These are phyloP conservation scores for Manis crassicaudata DNA, from an alignment of 2,797 vertebrate genomes.

Conservation along the genomic window DNA sequence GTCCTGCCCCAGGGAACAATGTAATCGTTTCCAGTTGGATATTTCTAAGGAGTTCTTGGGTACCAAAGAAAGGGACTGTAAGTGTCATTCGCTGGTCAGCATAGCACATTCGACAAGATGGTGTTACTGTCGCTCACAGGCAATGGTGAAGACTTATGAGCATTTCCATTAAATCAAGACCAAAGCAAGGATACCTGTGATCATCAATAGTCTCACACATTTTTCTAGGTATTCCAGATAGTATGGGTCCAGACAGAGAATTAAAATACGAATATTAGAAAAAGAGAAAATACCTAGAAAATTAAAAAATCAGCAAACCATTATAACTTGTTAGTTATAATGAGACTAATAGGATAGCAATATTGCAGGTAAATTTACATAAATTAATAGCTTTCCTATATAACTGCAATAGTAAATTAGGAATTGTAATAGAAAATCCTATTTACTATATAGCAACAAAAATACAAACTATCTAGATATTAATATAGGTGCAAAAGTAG, in stretches of 20 bases:
- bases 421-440: background rate
- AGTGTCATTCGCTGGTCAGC: too few relatives aligned
- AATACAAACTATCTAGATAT: background rate
- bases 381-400: background rate
- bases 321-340: background rate
- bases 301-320: background rate
- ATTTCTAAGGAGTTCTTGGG: too few relatives aligned
- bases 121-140: too few relatives aligned
- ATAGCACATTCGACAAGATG: too few relatives aligned
- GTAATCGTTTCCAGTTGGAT: too few relatives aligned
- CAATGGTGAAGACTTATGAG: too few relatives aligned
- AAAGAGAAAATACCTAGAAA: background rate
- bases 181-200: background rate
- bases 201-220: background rate
- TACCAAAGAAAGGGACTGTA: too few relatives aligned
- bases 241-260: background rate
- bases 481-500: background rate
- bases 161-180: background rate
- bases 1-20: too few relatives aligned
- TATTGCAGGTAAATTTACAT: background rate
- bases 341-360: background rate
- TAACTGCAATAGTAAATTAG: background rate
- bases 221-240: background rate
- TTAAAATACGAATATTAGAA: background rate
- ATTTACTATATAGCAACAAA: background rate